Evolutionary conservation across 2,797 vertebrate genomes (phyloP).

Genomic region (Neosilurus hyrtlii): DNA sequence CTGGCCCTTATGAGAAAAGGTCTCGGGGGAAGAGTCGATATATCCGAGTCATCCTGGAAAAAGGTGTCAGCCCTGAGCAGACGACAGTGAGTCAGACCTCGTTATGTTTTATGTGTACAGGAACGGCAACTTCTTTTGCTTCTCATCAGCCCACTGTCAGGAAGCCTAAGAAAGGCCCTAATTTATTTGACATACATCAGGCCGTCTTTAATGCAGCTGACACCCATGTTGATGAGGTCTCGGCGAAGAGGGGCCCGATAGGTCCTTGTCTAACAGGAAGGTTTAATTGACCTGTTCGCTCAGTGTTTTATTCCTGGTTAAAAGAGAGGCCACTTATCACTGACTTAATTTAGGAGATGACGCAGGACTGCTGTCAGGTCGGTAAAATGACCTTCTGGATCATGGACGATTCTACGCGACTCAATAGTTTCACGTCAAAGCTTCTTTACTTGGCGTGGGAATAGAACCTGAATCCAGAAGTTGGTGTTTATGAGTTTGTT

Average conservation of each 20-base stretch:
- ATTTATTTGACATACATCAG: conserved; percentile 70
- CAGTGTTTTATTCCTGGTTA: conserved; percentile 50
- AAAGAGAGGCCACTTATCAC: conserved; percentile 57
- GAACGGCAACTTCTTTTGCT: conserved; percentile 56
- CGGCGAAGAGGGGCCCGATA: conserved; percentile 49
- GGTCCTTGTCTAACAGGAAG: conserved; percentile 45
- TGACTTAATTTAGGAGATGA: conserved; percentile 51
- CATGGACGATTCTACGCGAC: background rate
- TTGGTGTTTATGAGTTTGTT: background rate
- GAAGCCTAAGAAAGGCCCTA: conserved; percentile 60
- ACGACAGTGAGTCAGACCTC: conserved; percentile 51
- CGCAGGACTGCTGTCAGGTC: conserved; percentile 37
- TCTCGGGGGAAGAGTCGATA: conserved; percentile 16
- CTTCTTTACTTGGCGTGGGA: background rate
- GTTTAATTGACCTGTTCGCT: conserved; percentile 60
- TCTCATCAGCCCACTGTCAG: conserved; percentile 61
- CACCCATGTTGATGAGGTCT: conserved; percentile 68
- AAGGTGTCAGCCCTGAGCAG: conserved; percentile 44
- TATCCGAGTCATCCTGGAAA: conserved; percentile 39
- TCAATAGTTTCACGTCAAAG: background rate
- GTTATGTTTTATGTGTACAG: conserved; percentile 60
- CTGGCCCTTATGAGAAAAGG: conserved; percentile 23
- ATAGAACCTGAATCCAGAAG: background rate
- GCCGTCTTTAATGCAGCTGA: conserved; percentile 63
- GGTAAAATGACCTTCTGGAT: conserved; percentile 53